phyloP scores from a whole-genome alignment of 2,113 vertebrate genomes.

The Menidia beryllina region DNA sequence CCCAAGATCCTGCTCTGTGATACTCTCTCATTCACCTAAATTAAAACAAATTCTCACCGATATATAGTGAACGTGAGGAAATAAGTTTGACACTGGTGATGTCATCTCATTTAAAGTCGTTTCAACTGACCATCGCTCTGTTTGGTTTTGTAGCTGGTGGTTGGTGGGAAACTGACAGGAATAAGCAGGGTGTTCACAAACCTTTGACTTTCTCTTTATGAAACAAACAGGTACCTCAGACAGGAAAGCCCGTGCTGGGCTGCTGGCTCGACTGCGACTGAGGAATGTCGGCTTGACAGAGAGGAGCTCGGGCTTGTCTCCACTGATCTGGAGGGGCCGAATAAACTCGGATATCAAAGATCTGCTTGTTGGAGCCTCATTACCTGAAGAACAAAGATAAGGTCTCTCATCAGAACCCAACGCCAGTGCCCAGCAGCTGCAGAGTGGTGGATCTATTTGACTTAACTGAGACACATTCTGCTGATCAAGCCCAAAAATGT shows the following conservation, averaged over 20 bases:
- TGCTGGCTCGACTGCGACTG: constrained; percentile 81
- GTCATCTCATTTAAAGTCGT: too few species aligned
- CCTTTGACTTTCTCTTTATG: neutral
- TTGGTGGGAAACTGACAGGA: neutral
- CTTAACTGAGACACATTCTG: neutral
- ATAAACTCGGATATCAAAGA: constrained; percentile 89
- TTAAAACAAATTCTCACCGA: constrained; percentile 28
- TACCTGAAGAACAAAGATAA: constrained; percentile 80
- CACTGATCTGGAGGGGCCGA: constrained; percentile 86
- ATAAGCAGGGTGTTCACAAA: neutral
- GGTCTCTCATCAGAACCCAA: constrained; percentile 25
- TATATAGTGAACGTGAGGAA: neutral
- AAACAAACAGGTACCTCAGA: constrained; percentile 81
- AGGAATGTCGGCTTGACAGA: constrained; percentile 90
- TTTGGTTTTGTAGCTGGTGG: too few species aligned
- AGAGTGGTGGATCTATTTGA: neutral
- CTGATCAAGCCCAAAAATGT: neutral
- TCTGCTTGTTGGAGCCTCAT: constrained; percentile 85
- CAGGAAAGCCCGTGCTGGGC: constrained; percentile 87
- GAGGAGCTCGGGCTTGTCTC: constrained; percentile 88
- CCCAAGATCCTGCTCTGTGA: constrained; percentile 6
- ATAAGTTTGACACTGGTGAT: neutral
- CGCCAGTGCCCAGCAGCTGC: constrained; percentile 3
- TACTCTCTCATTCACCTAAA: constrained; percentile 28
- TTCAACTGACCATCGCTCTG: too few species aligned